Evolutionary conservation across 2,888 invertebrate genomes (phyloP).

Genomic region (Diaprepes abbreviatus): DNA sequence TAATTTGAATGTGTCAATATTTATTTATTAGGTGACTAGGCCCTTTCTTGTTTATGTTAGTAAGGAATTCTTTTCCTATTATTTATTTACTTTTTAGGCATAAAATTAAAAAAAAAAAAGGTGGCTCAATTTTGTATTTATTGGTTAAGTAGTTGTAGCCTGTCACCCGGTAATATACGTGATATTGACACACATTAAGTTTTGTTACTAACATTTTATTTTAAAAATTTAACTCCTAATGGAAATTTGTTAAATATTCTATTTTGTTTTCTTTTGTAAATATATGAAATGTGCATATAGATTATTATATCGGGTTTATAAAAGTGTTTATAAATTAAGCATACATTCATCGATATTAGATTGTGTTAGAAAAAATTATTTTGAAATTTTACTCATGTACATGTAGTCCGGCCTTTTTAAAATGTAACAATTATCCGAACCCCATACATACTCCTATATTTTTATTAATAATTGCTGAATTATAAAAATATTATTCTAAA

Average conservation of each 20-base stretch:
- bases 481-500: conserved; percentile 48
- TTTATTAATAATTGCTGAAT: conserved; percentile 50
- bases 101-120: neutral
- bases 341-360: conserved; percentile 64
- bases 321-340: conserved; percentile 66
- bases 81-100: conserved; percentile 17
- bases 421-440: conserved; percentile 54
- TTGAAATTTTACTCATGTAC: conserved; percentile 59
- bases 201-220: conserved; percentile 14
- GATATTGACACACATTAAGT: conserved; percentile 15
- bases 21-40: conserved; percentile 31
- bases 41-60: conserved; percentile 10
- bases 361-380: conserved; percentile 63
- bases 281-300: conserved; percentile 69
- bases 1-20: neutral
- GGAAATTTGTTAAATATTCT: conserved; percentile 40
- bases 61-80: conserved; percentile 7
- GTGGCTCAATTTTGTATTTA: conserved; percentile 29
- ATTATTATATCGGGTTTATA: conserved; percentile 67
- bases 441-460: conserved; percentile 45
- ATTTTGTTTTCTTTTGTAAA: conserved; percentile 65
- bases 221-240: conserved; percentile 14
- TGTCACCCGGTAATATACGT: conserved; percentile 24
- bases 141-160: conserved; percentile 23
- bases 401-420: conserved; percentile 58